Base-by-base conservation (phyloP, 2,797 vertebrate species). In the Lutjanus argentimaculatus region DNA sequence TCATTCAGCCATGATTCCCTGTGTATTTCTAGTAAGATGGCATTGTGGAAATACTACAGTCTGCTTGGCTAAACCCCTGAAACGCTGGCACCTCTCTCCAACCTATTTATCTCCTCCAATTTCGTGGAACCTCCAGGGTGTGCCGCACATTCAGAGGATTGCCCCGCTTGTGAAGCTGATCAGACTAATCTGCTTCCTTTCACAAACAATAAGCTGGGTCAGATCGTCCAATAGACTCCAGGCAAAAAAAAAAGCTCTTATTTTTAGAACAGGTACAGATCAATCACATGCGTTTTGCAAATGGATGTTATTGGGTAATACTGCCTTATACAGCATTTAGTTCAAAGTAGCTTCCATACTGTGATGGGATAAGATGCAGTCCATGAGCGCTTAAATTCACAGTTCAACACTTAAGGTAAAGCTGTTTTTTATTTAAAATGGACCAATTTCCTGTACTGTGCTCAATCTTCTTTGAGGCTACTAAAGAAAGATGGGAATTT, bases 171-270 rank as follows among this genome's bases (percentile, higher is more conserved):
- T 76, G 83, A 83, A 74, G 77, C 79, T 77, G 85, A 92, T 93
- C 84, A 71, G 73, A 67, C 91, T 93, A 91, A 93, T 89, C 89
- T 89, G 81, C 71, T 87, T 85, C 85, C 84, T 88, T 86, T 81
- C 83, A 82, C 85, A 78, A 85, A 82, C 86, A 90, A 82, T 73
- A 51, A 80, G 73, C 83, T 30, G 61, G 87, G 84, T 88, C 77
- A 63, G 36, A 72, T 82, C 79, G 71, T 25, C 72, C 59, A 11
- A 53, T 14, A 72, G 64, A 78, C 83, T 79, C 43, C 19, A 8
- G 71, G 68, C 40, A 21, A 17, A 36, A 75, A 43, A 36, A 36
- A 75, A 43, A 10, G 10, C 13, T 1, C 2, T 55, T 85, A 79
- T 74, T 82, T 84, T 80, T 80, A 84, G 62, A 80, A 21, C 59